Base-by-base conservation (phyloP, 2,113 vertebrate genomes). In the Notechis scutatus region DNA sequence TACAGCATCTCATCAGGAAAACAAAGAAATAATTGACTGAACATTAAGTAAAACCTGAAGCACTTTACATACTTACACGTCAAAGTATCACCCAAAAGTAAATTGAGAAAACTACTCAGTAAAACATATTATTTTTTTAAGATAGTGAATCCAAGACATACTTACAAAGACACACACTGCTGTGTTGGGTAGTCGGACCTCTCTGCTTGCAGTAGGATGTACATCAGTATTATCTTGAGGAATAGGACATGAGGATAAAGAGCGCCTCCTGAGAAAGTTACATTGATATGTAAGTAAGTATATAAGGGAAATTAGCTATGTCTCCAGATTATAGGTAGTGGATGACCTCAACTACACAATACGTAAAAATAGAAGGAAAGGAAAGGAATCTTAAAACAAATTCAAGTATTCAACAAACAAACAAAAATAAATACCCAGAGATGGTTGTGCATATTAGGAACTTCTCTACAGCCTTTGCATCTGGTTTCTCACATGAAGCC, bases 81-180 rank as follows among this genome's bases (percentile, higher is more conserved):
- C 69, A 7, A 92, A 52, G n/a, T 39, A 90, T 47, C 29, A 81
- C 34, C 18, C 18, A 21, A 74, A 74, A 85, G 54, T 3, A 61
- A 59, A 39, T n/a, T n/a, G 74, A 42, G 29, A 29, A 8, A 42
- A 21, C 59, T 59, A 91, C 81, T 42, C 54, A 88, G 26, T n/a
- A 34, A 81, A 45, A 50, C 39, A 0, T 18, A 14, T 64, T 87
- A 4, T 0, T 91, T 93, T 93, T 61, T 14, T 34, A 93, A 55
- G 64, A 21, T 23, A 93, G 26, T 5, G 47, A 87, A 20, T 14
- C 52, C 57, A 81, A 69, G 15, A 87, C 0, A 39, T 96, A 99
- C 99, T 99, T 95, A 99, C 99, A 85, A 99, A 99, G 50, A 98
- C 96, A 89, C 98, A 99, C 14, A 98, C 91, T 0, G 99, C 99